phyloP scores from a whole-genome alignment of 1,140 invertebrate genomes.

The Drosophila melanica region DNA sequence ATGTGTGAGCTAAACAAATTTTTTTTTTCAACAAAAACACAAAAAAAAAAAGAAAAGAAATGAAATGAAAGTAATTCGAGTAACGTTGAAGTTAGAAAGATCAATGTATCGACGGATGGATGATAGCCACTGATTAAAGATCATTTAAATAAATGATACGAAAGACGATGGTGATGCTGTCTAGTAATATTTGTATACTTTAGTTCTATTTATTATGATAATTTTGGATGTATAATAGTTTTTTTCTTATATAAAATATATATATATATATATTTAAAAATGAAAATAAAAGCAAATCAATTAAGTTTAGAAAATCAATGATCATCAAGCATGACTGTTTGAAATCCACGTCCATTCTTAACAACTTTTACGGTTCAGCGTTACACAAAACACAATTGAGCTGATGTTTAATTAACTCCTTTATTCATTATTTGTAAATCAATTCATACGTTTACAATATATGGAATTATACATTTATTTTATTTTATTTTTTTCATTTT shows the following conservation, averaged over 20 bases:
- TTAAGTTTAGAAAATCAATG: constrained; percentile 61
- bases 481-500: constrained; percentile 39
- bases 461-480: constrained; percentile 74
- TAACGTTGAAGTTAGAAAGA: constrained; percentile 27
- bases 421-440: constrained; percentile 72
- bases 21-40: constrained; percentile 23
- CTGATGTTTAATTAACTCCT: constrained; percentile 69
- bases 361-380: background rate
- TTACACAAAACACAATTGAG: background rate
- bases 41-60: background rate
- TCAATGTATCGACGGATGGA: constrained; percentile 12
- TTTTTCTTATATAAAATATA: constrained; percentile 72
- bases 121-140: constrained; percentile 36
- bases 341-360: too few species aligned
- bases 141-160: constrained; percentile 29
- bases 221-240: constrained; percentile 82
- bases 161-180: constrained; percentile 60
- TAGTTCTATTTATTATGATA: constrained; percentile 82
- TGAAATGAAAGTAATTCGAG: constrained; percentile 3
- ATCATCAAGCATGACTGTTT: background rate
- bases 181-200: constrained; percentile 82
- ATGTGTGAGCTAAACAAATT: constrained; percentile 51
- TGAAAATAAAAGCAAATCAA: constrained; percentile 78
- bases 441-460: constrained; percentile 73
- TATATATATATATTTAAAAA: constrained; percentile 63